These are phyloP conservation scores for Musca domestica DNA, from an alignment of 1,140 invertebrate genomes.

Conservation along the genomic window DNA sequence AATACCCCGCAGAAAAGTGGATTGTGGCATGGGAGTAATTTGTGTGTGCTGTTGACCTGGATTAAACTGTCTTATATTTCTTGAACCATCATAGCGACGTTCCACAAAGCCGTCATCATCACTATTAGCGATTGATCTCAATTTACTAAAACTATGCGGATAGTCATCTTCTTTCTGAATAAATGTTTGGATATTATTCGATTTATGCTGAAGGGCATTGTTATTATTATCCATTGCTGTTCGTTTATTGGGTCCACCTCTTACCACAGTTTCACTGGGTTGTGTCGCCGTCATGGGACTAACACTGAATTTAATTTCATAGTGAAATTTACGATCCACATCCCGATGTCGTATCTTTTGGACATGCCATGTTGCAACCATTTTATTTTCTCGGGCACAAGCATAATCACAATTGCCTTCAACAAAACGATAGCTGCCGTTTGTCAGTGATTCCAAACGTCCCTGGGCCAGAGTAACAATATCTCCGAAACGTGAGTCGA, in stretches of 20 bases:
- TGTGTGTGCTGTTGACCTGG: neutral
- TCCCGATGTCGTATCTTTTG: conserved; percentile 63
- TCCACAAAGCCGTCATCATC: conserved; percentile 34
- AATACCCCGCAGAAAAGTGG: conserved; percentile 41
- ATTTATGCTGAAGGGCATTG: neutral
- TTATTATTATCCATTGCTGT: conserved; percentile 12
- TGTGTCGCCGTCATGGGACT: conserved; percentile 47
- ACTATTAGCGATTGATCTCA: conserved; percentile 27
- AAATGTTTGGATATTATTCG: conserved; percentile 34
- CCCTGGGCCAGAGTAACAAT: conserved; percentile 62
- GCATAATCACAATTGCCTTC: conserved; percentile 39
- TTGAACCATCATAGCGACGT: conserved; percentile 35
- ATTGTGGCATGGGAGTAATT: conserved; percentile 32
- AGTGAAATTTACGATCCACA: conserved; percentile 56
- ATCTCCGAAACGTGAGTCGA: conserved; percentile 58
- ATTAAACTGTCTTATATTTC: conserved; percentile 17
- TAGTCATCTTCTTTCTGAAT: conserved; percentile 50
- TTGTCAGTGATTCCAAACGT: conserved; percentile 56
- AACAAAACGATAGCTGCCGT: conserved; percentile 60
- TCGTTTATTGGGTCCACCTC: conserved; percentile 20
- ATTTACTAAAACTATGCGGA: conserved; percentile 41
- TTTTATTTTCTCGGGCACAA: conserved; percentile 48
- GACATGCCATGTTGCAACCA: conserved; percentile 63
- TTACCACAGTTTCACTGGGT: conserved; percentile 14
- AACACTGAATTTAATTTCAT: conserved; percentile 65